These are phyloP conservation scores for Loris lydekkerianus DNA, from an alignment of 2,797 vertebrate genomes.

Conservation along the genomic window DNA sequence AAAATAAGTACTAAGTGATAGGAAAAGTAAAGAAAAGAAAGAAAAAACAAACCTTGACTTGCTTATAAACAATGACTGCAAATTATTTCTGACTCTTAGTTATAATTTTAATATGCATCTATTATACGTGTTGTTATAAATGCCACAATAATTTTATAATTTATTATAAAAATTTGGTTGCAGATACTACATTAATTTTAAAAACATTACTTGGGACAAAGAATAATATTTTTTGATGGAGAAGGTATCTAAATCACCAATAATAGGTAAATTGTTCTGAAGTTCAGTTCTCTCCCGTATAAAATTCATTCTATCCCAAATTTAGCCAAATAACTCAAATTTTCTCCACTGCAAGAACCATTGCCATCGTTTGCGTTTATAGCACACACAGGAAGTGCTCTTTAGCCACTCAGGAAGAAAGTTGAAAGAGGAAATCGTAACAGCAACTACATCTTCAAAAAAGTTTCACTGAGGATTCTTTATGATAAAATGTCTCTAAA, in stretches of 20 bases:
- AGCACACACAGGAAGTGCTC: neutral
- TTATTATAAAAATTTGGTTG: neutral
- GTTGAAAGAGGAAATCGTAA: neutral
- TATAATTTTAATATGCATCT: conserved; percentile 1
- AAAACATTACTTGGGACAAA: conserved; percentile 8
- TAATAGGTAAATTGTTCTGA: neutral
- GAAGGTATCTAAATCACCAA: conserved; percentile 14
- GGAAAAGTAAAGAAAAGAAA: neutral
- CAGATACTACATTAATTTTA: neutral
- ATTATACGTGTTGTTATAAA: neutral
- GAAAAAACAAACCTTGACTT: conserved; percentile 1
- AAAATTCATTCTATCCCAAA: conserved; percentile 12
- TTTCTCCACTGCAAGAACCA: neutral
- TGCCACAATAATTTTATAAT: neutral
- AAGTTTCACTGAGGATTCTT: neutral
- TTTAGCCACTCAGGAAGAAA: neutral
- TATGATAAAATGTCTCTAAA: neutral
- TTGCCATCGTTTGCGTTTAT: neutral
- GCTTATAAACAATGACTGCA: neutral
- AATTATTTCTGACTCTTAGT: neutral
- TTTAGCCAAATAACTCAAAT: neutral
- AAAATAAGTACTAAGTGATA: conserved; percentile 2
- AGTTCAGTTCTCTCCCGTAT: neutral
- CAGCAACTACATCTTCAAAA: conserved; percentile 12
- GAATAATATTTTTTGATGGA: neutral